Evolutionary conservation across 2,113 vertebrate genomes (phyloP), one percentile per base, ranked within the genome.

Genomic region (Epinephelus moara): DNA sequence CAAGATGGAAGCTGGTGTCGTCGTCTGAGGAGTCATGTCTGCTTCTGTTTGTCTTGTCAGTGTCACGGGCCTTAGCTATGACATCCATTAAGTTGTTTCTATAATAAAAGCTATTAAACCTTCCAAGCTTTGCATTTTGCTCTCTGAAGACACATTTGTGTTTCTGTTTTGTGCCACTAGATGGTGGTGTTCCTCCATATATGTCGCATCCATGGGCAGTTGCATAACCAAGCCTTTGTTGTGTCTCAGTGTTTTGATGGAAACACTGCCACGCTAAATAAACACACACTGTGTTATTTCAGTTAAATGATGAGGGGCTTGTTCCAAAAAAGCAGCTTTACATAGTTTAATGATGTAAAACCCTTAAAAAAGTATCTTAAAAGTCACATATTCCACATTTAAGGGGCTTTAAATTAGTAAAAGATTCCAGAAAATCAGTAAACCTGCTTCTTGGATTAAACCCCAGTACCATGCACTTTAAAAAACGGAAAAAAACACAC

Each of bases 171-270:
- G 30, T 30, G 30, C 30, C 30, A 78, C 81, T 60, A 91, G 92
- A 75, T 78, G 93, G 90, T 50, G 3, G 52, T 61, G 53, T 75
- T 81, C 33, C 21, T 72, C 85, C n/a, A 55, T 21, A 19, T 7
- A 72, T 75, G 14, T 21, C 0, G 0, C 75, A 2, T 8, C 14
- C 0, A 3, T 23, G 45, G 62, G 33, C 37, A 40, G 73, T 91
- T 88, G 78, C 67, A 70, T 88, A 89, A 89, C 40, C 42, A 11
- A 69, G 63, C 27, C 57, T 71, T 70, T 75, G 78, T 83, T 78
- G 59, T 40, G 60, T 71, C n/a, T 0, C 8, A 27, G 47, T 30
- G 67, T 85, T 87, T 70, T 55, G 21, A 63, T 63, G 76, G 64
- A 71, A 77, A 77, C 63, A 75, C 68, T 75, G 57, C 49, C 9